Base-by-base conservation (phyloP, 2,888 invertebrate genomes). In the Anthrax anthrax region DNA sequence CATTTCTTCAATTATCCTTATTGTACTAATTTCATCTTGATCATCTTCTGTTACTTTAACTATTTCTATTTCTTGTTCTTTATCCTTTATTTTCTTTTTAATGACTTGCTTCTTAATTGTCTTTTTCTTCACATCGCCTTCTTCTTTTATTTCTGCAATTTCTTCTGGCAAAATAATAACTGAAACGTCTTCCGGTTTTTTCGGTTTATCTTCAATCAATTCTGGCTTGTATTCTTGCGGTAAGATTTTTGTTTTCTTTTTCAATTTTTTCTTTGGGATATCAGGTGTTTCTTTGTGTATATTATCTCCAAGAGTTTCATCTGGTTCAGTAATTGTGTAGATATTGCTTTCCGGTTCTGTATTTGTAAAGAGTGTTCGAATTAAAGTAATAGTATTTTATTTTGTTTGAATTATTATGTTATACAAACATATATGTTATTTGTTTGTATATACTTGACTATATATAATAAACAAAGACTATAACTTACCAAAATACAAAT, bases 261-360 rank as follows among this genome's bases (percentile, higher is more conserved):
- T 46, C 16, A 27, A 27, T 44, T 55, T 53, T 44, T 51, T 51
- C 49, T 52, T 51, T 49, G 44, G 46, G 56, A 57, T 60, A 46
- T 58, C 57, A 51, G 55, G 59, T 64, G 59, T 64, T 46, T 27
- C 9, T 32, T 17, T 37, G 29, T 64, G 59, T 64, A 56, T 55
- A 52, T 54, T 59, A 59, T 62, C 63, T 58, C 62, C 65, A 59
- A 56, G 57, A 56, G 60, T 63, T 60, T 66, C 65, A 59, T 66
- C 66, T 52, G 65, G 66, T 61, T 66, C 65, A 57, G 59, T 64
- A 57, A 66, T 66, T 54, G 66, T 66, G 65, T 62, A 62, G 50
- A 59, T 58, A 61, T 61, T 63, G 63, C 56, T 61, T 61, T 60
- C 59, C 57, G 58, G 57, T 58, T 62, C 62, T 62, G 60, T 58